These are phyloP conservation scores for Pandion haliaetus DNA, from an alignment of 2,113 vertebrate genomes.

Conservation along the genomic window DNA sequence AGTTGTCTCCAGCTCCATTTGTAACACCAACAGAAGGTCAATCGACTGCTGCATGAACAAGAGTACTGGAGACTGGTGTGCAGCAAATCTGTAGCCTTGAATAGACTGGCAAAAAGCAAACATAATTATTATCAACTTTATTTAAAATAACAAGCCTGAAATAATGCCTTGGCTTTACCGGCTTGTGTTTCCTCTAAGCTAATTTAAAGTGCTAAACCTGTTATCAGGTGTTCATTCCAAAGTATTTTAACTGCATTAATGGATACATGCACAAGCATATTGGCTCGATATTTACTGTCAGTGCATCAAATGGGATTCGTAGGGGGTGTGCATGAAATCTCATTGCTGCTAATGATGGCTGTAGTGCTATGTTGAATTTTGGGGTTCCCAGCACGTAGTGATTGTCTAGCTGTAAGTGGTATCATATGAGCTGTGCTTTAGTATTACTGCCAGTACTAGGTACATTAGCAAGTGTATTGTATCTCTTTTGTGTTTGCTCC, in stretches of 20 bases:
- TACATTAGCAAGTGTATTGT: neutral
- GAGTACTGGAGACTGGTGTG: neutral
- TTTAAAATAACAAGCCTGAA: slow-evolving; percentile 13
- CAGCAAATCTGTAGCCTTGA: neutral
- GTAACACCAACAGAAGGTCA: neutral
- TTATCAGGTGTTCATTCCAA: neutral
- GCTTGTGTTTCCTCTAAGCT: neutral
- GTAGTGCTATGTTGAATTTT: neutral
- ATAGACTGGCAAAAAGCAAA: neutral
- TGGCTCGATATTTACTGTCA: neutral
- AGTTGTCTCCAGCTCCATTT: neutral
- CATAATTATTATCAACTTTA: neutral
- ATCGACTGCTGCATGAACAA: neutral
- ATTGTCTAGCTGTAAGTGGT: neutral
- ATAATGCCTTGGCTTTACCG: neutral
- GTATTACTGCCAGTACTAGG: neutral
- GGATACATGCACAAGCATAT: neutral
- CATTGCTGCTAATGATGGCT: neutral
- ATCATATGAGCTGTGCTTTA: neutral
- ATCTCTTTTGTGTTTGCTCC: neutral
- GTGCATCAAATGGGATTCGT: neutral
- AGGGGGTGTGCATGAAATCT: neutral
- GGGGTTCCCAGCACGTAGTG: neutral
- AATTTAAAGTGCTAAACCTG: neutral
- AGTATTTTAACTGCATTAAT: neutral